Evolutionary conservation across 2,888 invertebrate species (phyloP), one percentile per base, ranked within the genome.

Genomic region (Liodrosophila aerea): DNA sequence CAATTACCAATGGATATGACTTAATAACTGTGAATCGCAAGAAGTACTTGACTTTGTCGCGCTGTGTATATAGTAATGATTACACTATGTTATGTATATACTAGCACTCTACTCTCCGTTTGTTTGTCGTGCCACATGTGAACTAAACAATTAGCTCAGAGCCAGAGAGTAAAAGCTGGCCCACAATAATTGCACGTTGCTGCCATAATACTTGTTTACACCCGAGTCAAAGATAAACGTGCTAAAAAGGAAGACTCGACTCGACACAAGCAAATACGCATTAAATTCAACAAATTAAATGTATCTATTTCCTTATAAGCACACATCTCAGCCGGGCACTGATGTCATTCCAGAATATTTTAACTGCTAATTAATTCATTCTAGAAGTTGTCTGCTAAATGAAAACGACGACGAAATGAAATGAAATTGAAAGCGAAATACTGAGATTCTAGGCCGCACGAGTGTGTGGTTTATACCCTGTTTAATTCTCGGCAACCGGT

Each of bases 111-210:
- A 39, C 11, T 52, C 44, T 36, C 8, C 36, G 45, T 46, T 31
- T 43, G 16, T 62, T 64, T 50, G 43, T 45, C 36, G 74, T 78
- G 73, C 86, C 86, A 85, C 86, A 86, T 85, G 86, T 82, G 85
- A 77, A 74, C 82, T 76, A 72, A 84, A 85, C 85, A 86, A 86
- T 85, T 85, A 86, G 76, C 67, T 73, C 46, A 33, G 61, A 57
- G 64, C 49, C 56, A 69, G 60, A n/a, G n/a, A n/a, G 57, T 62
- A 51, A 49, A 36, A 30, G 36, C 37, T 31, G 29, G n/a, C 27
- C 22, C 9, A 22, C 13, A 27, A 15, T 40, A 16, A 18, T 12
- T 39, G 43, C 50, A 56, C 8, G 9, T 56, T 31, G 37, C 58
- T 58, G 63, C 65, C 54, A 27, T 43, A 65, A 44, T 9, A 39